These are phyloP conservation scores for Limnodromus scolopaceus DNA, from an alignment of 2,797 vertebrate genomes.

Conservation along the genomic window DNA sequence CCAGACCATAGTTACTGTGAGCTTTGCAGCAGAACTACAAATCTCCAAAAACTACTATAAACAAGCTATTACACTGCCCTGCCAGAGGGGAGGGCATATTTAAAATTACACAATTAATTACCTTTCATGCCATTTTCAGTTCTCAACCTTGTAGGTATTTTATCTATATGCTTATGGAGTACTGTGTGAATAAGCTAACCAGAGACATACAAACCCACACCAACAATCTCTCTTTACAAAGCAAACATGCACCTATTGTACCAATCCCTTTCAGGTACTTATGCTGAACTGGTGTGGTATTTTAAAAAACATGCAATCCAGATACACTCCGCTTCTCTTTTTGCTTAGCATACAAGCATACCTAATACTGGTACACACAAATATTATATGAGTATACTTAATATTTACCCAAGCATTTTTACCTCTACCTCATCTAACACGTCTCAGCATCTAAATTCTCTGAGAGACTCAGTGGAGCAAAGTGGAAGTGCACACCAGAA, in stretches of 20 bases:
- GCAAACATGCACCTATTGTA: neutral
- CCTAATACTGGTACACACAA: neutral
- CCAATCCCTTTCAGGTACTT: neutral
- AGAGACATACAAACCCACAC: neutral
- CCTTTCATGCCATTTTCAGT: neutral
- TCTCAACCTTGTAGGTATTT: neutral
- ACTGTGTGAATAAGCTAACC: neutral
- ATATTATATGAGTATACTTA: neutral
- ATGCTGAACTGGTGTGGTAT: neutral
- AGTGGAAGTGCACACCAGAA: neutral
- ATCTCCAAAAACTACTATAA: neutral
- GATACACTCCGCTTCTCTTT: neutral
- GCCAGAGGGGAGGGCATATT: neutral
- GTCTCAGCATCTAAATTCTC: neutral
- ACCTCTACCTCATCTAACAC: neutral
- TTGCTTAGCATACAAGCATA: neutral
- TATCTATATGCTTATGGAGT: neutral
- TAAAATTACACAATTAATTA: neutral
- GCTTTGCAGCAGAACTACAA: neutral
- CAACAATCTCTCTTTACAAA: neutral
- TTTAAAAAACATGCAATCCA: neutral
- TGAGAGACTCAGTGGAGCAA: neutral
- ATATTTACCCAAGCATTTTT: neutral
- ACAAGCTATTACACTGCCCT: neutral
- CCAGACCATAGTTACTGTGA: neutral